These are phyloP conservation scores for Diplosoma virens DNA, from an alignment of 23 tunicate genomes.

Conservation along the genomic window DNA sequence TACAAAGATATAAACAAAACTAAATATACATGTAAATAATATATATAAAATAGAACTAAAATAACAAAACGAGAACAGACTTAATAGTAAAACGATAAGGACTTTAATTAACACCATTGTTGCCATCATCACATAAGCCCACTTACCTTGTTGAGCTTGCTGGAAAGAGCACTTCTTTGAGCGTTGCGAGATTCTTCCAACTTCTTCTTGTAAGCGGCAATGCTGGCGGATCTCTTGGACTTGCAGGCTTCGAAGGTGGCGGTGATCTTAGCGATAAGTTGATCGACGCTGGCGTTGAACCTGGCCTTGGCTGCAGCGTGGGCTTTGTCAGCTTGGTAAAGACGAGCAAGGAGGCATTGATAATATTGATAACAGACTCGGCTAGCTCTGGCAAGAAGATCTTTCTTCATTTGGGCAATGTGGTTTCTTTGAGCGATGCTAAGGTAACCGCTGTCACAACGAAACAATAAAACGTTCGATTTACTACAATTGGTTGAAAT, in stretches of 20 bases:
- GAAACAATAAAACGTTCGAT: too few relatives aligned
- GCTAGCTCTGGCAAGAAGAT: constrained; percentile 10
- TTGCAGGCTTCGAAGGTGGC: constrained; percentile 24
- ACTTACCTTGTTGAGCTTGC: background rate
- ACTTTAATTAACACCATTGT: too few relatives aligned
- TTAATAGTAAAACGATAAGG: too few relatives aligned
- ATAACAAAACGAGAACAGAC: too few relatives aligned
- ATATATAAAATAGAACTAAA: too few relatives aligned
- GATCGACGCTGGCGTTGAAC: constrained; percentile 17
- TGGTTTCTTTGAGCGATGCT: background rate
- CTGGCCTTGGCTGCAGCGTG: background rate
- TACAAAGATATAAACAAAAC: too few relatives aligned
- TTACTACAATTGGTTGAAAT: too few relatives aligned
- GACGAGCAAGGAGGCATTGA: background rate
- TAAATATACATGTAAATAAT: too few relatives aligned
- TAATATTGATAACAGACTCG: constrained; percentile 3
- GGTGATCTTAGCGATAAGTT: background rate
- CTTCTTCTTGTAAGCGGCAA: constrained; percentile 48
- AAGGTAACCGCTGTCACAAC: constrained; percentile 1
- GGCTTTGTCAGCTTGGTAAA: background rate
- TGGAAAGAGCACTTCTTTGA: background rate
- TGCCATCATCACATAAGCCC: too few relatives aligned
- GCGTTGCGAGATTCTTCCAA: constrained; percentile 6
- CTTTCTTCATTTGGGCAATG: constrained; percentile 8
- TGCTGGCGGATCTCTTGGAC: constrained; percentile 7